These are phyloP conservation scores for Stigmatopora argus DNA, from an alignment of 2,113 vertebrate species.

Conservation along the genomic window DNA sequence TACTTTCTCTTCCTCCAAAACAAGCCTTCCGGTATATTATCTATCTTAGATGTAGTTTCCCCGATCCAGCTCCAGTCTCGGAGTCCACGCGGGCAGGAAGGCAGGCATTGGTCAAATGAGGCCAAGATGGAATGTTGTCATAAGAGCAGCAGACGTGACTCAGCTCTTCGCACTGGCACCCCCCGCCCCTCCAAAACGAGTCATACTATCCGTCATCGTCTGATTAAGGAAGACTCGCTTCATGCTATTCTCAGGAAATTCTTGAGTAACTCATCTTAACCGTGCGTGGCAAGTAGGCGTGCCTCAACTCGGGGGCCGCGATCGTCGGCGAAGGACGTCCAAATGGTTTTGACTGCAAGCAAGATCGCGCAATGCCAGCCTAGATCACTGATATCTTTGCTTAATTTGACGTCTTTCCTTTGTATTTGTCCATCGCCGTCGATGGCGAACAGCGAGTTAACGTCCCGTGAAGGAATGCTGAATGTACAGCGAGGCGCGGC, in stretches of 20 bases:
- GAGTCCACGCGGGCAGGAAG: not conserved
- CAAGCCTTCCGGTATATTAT: not conserved
- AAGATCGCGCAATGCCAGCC: too few species aligned
- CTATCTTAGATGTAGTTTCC: not conserved
- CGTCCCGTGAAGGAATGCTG: constrained; percentile 32
- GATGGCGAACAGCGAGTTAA: not conserved
- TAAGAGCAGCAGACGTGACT: constrained; percentile 29
- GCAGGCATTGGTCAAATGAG: not conserved
- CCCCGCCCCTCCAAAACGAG: constrained; percentile 6
- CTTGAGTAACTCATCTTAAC: not conserved
- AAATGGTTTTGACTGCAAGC: too few species aligned
- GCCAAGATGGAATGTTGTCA: not conserved
- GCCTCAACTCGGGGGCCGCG: too few species aligned
- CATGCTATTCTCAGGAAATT: constrained; percentile 8
- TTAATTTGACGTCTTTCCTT: too few species aligned
- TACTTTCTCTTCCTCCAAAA: constrained; percentile 20
- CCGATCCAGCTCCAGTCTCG: not conserved
- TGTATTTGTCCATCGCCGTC: too few species aligned
- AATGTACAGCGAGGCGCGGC: constrained; percentile 22
- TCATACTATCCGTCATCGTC: constrained; percentile 27
- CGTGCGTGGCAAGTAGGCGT: too few species aligned
- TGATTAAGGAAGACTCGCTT: constrained; percentile 13
- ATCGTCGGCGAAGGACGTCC: too few species aligned
- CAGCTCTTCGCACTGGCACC: constrained; percentile 19
- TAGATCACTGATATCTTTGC: too few species aligned